Evolutionary conservation across 2,113 vertebrate genomes (phyloP), one percentile per base, ranked within the genome.

Genomic region (Zapus hudsonius): DNA sequence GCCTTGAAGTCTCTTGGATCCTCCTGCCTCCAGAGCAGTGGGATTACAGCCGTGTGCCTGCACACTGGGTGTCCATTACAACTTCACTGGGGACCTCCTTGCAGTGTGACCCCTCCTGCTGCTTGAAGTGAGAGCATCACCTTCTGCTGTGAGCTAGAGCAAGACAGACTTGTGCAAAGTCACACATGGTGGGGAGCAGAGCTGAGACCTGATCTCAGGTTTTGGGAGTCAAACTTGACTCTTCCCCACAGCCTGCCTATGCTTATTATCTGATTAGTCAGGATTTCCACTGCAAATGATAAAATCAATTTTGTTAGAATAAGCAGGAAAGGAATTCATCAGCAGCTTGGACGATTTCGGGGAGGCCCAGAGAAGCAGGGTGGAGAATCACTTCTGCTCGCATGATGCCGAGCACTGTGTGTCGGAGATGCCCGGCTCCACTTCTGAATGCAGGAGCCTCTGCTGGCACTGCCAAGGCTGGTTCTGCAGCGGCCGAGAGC

Each of bases 311-410:
- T 57, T 75, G 64, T 79, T 66, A 23, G 23, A 87, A 84, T 87
- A 79, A 79, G 23, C 5, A 75, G 66, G 38, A 75, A 70, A 87
- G 61, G 17, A 85, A 81, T 91, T 88, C 22, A 7, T 33, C 3
- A 13, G 29, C 23, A 69, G 38, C 19, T n/a, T 36, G 23, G 61
- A 38, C 74, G 81, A 55, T n/a, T 38, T 70, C 33, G 10, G 47
- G 63, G 69, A 59, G 33, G 25, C 72, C 4, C 33, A 61, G 44
- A n/a, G 59, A 69, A 23, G 15, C 17, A 44, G 27, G 42, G 11
- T 44, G 0, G 20, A 75, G 23, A n/a, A 52, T 27, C 0, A 11
- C 1, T 31, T 36, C 29, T 47, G 67, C 20, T 20, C 0, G 0
- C 57, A 57, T 29, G 3, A 33, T 7, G 44, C 20, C 8, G 4